phyloP scores from a whole-genome alignment of 2,797 vertebrate species.

The Eremophila alpestris region DNA sequence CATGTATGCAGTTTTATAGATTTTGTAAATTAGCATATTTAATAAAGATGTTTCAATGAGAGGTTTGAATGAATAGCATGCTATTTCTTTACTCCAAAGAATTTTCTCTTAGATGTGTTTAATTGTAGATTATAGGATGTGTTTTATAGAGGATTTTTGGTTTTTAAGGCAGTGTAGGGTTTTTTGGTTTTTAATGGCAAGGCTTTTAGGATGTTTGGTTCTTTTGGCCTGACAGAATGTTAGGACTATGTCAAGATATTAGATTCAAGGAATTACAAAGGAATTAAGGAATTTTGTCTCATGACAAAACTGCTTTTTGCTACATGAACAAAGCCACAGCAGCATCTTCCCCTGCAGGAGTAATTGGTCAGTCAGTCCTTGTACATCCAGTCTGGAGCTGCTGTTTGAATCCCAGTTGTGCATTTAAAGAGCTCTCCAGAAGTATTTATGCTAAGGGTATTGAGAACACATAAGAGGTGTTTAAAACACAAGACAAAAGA shows the following conservation, averaged over 20 bases:
- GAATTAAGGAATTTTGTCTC: too few relatives aligned
- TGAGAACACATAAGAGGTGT: not conserved
- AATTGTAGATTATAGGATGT: not conserved
- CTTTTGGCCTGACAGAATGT: not conserved
- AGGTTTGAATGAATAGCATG: not conserved
- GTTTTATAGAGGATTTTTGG: not conserved
- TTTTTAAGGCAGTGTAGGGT: not conserved
- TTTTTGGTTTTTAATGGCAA: not conserved
- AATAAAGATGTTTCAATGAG: not conserved
- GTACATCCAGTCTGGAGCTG: not conserved
- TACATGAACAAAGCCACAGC: accelerated
- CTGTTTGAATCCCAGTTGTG: not conserved
- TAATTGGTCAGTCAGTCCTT: not conserved
- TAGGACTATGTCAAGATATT: not conserved
- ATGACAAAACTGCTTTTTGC: not conserved
- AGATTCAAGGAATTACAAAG: not conserved
- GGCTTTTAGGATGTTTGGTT: not conserved
- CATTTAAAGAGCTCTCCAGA: not conserved
- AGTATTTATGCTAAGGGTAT: not conserved
- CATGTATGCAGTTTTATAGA: not conserved
- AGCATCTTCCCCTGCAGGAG: not conserved
- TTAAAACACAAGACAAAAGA: not conserved
- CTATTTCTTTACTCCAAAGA: not conserved
- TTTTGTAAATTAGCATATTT: not conserved
- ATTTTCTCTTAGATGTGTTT: not conserved